Base-by-base conservation (phyloP, 1,140 invertebrate species). In the Trachymyrmex cornetzi region DNA sequence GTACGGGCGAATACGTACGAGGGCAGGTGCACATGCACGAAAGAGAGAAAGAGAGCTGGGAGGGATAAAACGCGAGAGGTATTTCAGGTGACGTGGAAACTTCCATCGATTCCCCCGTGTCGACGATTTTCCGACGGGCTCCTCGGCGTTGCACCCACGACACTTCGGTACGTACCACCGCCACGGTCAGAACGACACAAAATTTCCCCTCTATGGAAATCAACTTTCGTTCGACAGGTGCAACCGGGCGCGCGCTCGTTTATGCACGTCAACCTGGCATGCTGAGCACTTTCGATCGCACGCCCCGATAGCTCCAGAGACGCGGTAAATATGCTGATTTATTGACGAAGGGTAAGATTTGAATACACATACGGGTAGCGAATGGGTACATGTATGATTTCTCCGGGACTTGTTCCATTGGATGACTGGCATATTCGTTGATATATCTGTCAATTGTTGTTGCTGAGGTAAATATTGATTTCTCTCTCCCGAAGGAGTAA, bases 161-260 rank as follows among this genome's bases (percentile, higher is more conserved):
- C 85, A 87, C 61, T 79, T 87, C 85, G 85, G 72, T 72, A 71
- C 53, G 6, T 24, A 6, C 67, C 22, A 12, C 27, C 44, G 61
- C n/a, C 44, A 57, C 59, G 63, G 63, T 74, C 81, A 87, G 77
- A 80, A 69, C 71, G 81, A 77, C 66, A 55, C 75, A 69, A 88
- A 90, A 90, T 90, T 90, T 90, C 75, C 89, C 69, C 89, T 90
- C 64, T 55, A 87, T 90, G 79, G 88, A 90, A 90, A 90, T 90
- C 88, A 90, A 90, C 66, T 88, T 88, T 72, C 22, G 63, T 66
- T 75, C 74, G 89, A 82, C 85, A 90, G 88, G 85, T 89, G 85
- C 67, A 30, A 71, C 27, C 27, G 57, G 27, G 77, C 67, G 67
- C 77, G 53, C 86, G 88, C 74, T 79, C 55, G 77, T 74, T 74